A percentile compares a stretch with the other conserved stretches of the same genome.
Conservation (phyloP, 2,888 invertebrate genomes). For the Diarsia rubi region DNA sequence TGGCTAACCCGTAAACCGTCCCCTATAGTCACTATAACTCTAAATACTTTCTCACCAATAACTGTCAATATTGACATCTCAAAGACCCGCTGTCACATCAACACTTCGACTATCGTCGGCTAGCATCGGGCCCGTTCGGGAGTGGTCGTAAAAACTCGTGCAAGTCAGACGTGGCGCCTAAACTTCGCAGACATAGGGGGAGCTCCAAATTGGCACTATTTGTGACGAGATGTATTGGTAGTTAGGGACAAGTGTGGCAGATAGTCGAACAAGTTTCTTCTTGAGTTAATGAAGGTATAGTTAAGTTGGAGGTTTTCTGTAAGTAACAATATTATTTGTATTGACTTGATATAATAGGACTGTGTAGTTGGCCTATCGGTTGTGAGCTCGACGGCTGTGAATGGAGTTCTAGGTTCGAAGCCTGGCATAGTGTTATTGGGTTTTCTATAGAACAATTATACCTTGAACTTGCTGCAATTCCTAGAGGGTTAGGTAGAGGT, state of each 20-base stretch:
- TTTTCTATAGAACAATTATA: neutral
- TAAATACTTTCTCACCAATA: neutral
- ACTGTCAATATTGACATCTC: slow-evolving; percentile 18
- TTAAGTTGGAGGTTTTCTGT: neutral
- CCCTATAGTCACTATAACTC: neutral
- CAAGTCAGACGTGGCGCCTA: slow-evolving; percentile 2
- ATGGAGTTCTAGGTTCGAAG: neutral
- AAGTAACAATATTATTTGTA: neutral
- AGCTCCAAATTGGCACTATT: slow-evolving; percentile 27
- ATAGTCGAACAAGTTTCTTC: neutral
- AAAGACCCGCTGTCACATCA: too few relatives aligned
- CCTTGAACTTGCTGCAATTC: too few relatives aligned
- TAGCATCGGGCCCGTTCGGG: neutral
- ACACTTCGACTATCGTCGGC: neutral
- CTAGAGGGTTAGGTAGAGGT: too few relatives aligned
- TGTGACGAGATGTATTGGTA: slow-evolving; percentile 3
- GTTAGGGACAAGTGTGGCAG: neutral
- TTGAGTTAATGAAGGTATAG: neutral
- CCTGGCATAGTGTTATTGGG: neutral
- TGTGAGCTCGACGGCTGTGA: neutral
- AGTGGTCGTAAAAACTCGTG: slow-evolving; percentile 7
- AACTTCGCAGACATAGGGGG: slow-evolving; percentile 50
- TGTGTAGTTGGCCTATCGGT: neutral
- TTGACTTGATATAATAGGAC: neutral
- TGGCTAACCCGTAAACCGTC: neutral